Percentiles rank a stretch among this genome's conserved stretches.
phyloP scores from a whole-genome alignment of 2,888 invertebrate species.

The Crocallis elinguaria region DNA sequence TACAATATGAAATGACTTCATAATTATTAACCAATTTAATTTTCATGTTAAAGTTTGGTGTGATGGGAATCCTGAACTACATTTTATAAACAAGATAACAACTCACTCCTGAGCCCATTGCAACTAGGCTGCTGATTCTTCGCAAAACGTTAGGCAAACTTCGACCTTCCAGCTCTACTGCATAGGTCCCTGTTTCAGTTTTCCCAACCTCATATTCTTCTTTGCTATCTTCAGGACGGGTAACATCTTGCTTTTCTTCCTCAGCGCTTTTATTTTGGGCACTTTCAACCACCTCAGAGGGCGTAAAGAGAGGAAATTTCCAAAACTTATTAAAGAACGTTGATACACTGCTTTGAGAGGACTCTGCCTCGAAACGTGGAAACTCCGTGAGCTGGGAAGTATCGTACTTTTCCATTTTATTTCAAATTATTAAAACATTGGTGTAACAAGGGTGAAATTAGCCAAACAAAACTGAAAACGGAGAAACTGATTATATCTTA shows the following conservation, averaged over 20 bases:
- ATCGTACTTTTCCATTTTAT: constrained; percentile 75
- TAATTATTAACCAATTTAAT: no score
- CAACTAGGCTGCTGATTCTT: constrained; percentile 94
- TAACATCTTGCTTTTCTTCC: constrained; percentile 49
- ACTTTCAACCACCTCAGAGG: constrained; percentile 59
- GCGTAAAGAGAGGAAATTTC: constrained; percentile 86
- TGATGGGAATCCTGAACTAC: no score
- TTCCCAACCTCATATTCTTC: constrained; percentile 60
- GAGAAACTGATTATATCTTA: no score
- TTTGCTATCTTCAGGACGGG: constrained; percentile 49
- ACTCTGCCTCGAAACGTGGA: constrained; percentile 89
- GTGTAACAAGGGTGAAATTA: not conserved
- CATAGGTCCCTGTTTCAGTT: constrained; percentile 68
- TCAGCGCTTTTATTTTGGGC: constrained; percentile 50
- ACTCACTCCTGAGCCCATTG: constrained; percentile 91
- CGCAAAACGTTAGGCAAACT: constrained; percentile 94
- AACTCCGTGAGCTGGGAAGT: constrained; percentile 78
- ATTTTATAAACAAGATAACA: no score
- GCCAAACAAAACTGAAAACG: not conserved
- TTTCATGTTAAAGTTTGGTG: no score
- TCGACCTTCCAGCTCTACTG: constrained; percentile 88
- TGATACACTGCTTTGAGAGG: constrained; percentile 88
- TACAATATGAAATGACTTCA: no score
- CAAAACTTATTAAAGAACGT: constrained; percentile 91
- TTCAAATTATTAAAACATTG: not conserved